Evolutionary conservation across 2,113 vertebrate genomes (phyloP).

Genomic region (Axis porcinus): DNA sequence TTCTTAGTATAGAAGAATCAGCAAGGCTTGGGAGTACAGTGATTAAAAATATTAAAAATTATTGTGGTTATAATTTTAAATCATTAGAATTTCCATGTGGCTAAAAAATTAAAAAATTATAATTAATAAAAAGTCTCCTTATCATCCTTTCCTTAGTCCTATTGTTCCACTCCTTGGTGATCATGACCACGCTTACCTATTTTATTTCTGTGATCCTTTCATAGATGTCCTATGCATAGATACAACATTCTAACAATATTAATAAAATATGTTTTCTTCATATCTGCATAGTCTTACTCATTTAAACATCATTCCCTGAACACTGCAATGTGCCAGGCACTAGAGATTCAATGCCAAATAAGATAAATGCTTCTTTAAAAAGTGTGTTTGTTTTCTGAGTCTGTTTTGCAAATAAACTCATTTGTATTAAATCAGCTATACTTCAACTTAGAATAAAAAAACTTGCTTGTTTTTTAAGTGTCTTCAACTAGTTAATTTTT

Average conservation of each 20-base stretch:
- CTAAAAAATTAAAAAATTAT: constrained; percentile 19
- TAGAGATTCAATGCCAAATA: background rate
- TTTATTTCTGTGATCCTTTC: background rate
- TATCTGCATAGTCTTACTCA: background rate
- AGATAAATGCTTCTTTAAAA: background rate
- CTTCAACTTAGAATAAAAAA: background rate
- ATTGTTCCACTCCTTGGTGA: background rate
- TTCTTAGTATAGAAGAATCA: background rate
- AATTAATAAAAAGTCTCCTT: background rate
- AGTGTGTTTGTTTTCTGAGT: background rate
- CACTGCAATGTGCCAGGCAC: background rate
- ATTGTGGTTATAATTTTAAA: constrained; percentile 30
- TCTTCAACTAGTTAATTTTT: background rate
- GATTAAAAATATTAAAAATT: constrained; percentile 6
- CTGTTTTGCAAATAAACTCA: background rate
- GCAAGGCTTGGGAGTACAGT: background rate
- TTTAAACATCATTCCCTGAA: background rate
- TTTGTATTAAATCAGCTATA: background rate
- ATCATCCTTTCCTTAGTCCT: background rate
- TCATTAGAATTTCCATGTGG: background rate
- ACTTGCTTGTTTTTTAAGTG: background rate
- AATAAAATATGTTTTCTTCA: constrained; percentile 19
- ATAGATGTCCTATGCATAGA: background rate
- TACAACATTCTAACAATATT: background rate
- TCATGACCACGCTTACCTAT: background rate